Evolutionary conservation across 2,888 invertebrate genomes (phyloP), one percentile per base, ranked within the genome.

Genomic region (Rotaria socialis): DNA sequence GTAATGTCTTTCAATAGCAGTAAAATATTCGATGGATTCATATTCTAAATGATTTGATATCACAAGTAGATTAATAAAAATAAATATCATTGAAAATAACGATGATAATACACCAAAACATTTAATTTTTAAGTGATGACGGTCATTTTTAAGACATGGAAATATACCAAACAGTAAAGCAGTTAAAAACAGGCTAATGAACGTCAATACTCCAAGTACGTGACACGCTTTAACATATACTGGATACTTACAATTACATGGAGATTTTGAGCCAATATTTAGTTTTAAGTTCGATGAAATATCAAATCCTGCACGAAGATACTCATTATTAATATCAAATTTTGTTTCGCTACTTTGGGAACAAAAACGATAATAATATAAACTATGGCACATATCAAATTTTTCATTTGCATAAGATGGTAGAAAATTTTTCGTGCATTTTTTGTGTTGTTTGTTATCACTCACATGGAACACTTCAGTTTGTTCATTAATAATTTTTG

Each of bases 1-100:
- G 47, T 80, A 80, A 47, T 80, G 80, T 80, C 35, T 80, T 47
- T 80, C 41, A 14, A 80, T 80, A 11, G 80, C 80, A 43, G 47
- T n/a, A n/a, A 80, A 47, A 80, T 80, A 80, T 41, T 47, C 80
- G 4, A 47, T 24, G 24, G 80, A 80, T 80, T 80, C 80, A 47
- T 47, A 80, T 24, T 47, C 3, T 14, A 80, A 24, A 80, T 80
- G 47, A 41, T 80, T 41, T 41, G 6, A 10, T n/a, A 47, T 19
- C 11, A 47, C 47, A 4, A 80, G 19, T 47, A 80, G 14, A 80
- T 43, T 80, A n/a, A 14, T 27, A 14, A 67, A 3, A 2, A 67
- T 14, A 35, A 67, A 35, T 35, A 14, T 19, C 27, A 35, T 67
- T 67, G 35, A 1, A 35, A 67, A 35, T 67, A 67, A 35, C 16